Percentiles rank a stretch among this genome's conserved stretches.
phyloP scores from a whole-genome alignment of 2,888 invertebrate species.

The Ichneumon xanthorius region DNA sequence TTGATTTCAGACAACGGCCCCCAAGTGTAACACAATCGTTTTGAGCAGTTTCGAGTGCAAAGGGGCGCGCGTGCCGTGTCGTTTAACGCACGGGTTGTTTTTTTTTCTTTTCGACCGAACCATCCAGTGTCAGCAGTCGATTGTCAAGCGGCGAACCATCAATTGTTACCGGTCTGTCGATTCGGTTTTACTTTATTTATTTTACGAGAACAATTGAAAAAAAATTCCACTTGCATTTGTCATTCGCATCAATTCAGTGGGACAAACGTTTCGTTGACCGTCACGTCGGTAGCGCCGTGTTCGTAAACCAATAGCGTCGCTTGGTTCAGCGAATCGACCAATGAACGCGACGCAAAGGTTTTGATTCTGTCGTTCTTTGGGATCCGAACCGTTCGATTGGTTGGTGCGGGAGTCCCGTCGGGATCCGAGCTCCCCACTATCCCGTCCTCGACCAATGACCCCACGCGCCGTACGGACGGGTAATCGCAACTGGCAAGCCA shows the following conservation, averaged over 20 bases:
- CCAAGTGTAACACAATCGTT: not conserved
- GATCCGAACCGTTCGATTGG: not conserved
- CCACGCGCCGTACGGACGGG: not conserved
- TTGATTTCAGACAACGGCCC: conserved; percentile 4
- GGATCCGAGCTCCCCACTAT: not conserved
- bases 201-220: not conserved
- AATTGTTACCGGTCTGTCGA: not conserved
- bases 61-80: conserved; percentile 19
- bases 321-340: not conserved
- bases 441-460: not conserved
- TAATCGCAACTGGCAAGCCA: not conserved
- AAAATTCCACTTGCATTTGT: not conserved
- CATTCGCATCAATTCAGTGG: not conserved
- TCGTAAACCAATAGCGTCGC: not conserved
- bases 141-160: not conserved
- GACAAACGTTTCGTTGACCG: not conserved
- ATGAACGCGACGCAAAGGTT: not conserved
- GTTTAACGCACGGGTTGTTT: not conserved
- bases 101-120: not conserved
- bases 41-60: not conserved
- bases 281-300: not conserved
- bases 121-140: not conserved
- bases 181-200: not conserved
- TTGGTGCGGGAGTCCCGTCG: too few relatives aligned
- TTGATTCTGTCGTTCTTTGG: not conserved